These are phyloP conservation scores for Leptocoma aspasia DNA, from an alignment of 2,113 vertebrate genomes.

Conservation along the genomic window DNA sequence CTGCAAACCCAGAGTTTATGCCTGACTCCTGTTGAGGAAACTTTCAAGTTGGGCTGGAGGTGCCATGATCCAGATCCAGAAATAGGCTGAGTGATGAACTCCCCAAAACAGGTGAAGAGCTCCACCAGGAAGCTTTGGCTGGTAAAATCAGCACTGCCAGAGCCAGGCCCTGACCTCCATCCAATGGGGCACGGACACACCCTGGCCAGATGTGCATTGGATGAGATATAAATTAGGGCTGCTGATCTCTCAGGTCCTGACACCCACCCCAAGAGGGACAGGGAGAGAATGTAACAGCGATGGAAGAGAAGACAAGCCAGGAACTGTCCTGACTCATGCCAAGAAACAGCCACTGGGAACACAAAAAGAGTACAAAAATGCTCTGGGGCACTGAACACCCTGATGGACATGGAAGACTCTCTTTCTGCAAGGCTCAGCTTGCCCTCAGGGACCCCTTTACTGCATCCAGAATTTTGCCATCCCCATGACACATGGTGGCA, in stretches of 20 bases:
- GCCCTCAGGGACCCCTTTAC: neutral
- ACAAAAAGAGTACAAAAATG: neutral
- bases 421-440: neutral
- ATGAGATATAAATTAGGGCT: neutral
- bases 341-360: neutral
- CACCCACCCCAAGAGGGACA: neutral
- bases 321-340: neutral
- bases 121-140: neutral
- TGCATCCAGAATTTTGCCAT: neutral
- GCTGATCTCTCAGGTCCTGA: no score
- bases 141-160: neutral
- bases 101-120: neutral
- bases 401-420: neutral
- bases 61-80: neutral
- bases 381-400: neutral
- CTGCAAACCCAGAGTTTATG: rapidly evolving
- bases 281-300: neutral
- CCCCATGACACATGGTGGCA: rapidly evolving
- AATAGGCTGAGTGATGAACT: neutral
- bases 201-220: neutral
- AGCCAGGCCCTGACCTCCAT: neutral
- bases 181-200: neutral
- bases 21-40: neutral
- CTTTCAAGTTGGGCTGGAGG: neutral
- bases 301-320: neutral